Base-by-base conservation (phyloP, 2,113 vertebrate species). In the Brachyhypopomus occidentalis region DNA sequence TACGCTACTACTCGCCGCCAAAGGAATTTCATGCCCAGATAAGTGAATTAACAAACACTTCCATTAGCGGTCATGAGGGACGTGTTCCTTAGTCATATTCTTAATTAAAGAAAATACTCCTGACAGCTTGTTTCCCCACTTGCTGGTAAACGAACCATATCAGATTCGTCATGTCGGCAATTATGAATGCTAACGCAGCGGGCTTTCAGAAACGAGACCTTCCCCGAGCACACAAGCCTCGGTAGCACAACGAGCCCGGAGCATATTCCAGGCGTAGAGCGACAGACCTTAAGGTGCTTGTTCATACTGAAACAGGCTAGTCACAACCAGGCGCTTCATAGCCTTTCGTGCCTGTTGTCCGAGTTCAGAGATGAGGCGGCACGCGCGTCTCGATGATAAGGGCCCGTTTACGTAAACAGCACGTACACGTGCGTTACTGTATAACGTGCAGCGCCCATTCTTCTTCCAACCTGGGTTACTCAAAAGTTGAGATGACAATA, bases 161-260 rank as follows among this genome's bases (percentile, higher is more conserved):
- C 94, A 95, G 94, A 96, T 96, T 94, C 92, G 94, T 94, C 95
- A 93, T 96, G 91, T 96, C 95, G 95, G 94, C 95, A 95, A 96
- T 98, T 96, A 96, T 94, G 90, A 93, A 94, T 94, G 94, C 91
- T 94, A 95, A 95, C 95, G 93, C 89, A 93, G 92, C 92, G 74
- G 78, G 74, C 60, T 85, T 76, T 70, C 93, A 93, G 90, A 95
- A 92, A 93, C 78, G 69, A 80, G 77, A 83, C 85, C 77, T 83
- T 80, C 73, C 27, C 62, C 27, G 45, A 79, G 77, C 76, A 79
- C 27, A 17, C 23, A 34, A 62, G 60, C 58, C 48, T 72, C 79
- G 72, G 71, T 71, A 86, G 63, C 64, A 79, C 55, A 62, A n/a
- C 36, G 30, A 56, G 64, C 56, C 81, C 58, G 69, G 75, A 56